phyloP scores from a whole-genome alignment of 2,113 vertebrate species.

The Lathamus discolor region DNA sequence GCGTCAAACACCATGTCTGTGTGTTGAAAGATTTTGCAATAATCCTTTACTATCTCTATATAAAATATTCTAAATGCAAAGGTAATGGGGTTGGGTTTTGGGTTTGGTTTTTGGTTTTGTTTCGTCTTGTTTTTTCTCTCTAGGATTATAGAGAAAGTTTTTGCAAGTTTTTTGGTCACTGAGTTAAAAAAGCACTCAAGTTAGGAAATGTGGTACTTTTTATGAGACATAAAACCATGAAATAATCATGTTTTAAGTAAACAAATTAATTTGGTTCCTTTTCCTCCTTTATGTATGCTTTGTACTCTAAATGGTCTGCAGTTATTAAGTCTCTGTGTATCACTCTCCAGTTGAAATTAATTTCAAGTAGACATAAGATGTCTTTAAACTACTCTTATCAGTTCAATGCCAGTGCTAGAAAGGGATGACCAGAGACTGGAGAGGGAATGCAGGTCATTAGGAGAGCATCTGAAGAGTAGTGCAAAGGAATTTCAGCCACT shows the following conservation, averaged over 20 bases:
- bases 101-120: neutral
- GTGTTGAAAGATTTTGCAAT: slow-evolving; percentile 3
- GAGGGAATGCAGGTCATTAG: neutral
- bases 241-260: neutral
- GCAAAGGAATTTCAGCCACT: neutral
- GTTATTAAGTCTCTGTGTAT: neutral
- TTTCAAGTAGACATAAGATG: neutral
- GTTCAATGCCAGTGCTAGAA: neutral
- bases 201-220: neutral
- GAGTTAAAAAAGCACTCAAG: neutral
- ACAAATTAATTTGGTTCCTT: neutral
- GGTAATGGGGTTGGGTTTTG: neutral
- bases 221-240: neutral
- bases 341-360: neutral
- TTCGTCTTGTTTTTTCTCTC: neutral
- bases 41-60: slow-evolving; percentile 16
- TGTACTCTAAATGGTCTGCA: neutral
- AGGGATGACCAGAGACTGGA: neutral
- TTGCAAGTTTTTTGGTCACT: neutral
- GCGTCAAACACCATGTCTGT: neutral
- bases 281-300: neutral
- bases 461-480: neutral
- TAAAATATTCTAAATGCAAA: neutral
- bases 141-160: neutral
- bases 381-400: neutral